Conservation (phyloP, 1,140 invertebrate genomes). For the Olivierus martensii region DNA sequence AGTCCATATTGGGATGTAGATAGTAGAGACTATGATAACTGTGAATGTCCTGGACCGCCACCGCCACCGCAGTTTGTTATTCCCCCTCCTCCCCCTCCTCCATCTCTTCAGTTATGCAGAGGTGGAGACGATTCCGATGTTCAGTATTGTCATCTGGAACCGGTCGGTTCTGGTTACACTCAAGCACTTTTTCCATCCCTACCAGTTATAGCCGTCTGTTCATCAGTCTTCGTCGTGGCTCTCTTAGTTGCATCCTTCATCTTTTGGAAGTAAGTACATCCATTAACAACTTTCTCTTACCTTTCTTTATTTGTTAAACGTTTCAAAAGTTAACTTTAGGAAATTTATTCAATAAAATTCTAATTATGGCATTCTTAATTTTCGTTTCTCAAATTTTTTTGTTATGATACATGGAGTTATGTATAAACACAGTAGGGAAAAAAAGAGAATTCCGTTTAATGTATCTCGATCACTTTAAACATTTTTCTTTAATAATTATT, state of each 20-base stretch:
- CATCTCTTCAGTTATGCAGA: conserved; percentile 1
- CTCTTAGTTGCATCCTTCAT: conserved; percentile 17
- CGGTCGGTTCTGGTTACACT: conserved; percentile 16
- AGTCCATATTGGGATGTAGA: too few species aligned
- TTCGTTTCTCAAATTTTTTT: too few species aligned
- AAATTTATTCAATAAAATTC: too few species aligned
- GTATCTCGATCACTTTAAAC: too few species aligned
- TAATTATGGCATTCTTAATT: too few species aligned
- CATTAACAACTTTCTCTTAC: too few species aligned
- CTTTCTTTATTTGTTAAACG: too few species aligned
- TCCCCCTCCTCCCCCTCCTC: conserved; percentile 10
- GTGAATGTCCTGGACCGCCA: conserved; percentile 9
- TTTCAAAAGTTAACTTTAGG: too few species aligned
- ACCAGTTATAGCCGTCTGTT: conserved; percentile 17
- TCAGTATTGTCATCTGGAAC: conserved; percentile 17
- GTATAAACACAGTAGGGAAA: too few species aligned
- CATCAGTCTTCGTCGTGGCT: conserved; percentile 15
- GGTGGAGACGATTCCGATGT: conserved; percentile 1
- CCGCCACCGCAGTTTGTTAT: conserved; percentile 6
- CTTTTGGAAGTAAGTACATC: conserved; percentile 18
- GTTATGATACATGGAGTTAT: too few species aligned
- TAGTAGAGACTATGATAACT: neutral
- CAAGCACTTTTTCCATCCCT: conserved; percentile 17
- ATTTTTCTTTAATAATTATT: too few species aligned
- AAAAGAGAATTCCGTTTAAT: too few species aligned